These are phyloP conservation scores for Phenganax marumi DNA, from an alignment of 92 coral and sea anemone genomes.

Conservation along the genomic window DNA sequence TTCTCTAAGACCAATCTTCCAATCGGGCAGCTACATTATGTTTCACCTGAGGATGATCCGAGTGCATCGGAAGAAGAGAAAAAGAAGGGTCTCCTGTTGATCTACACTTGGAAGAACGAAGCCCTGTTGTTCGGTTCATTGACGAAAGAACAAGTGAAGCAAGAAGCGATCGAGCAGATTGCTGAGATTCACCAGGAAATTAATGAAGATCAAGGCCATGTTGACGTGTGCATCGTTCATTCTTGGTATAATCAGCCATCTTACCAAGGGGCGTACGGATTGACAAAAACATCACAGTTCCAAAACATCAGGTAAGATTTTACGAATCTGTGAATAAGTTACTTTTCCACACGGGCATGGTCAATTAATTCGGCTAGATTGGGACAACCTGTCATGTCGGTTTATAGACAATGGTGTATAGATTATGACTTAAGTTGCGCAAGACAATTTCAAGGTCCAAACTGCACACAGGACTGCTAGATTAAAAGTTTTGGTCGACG, in stretches of 20 bases:
- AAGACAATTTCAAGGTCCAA: too few species aligned
- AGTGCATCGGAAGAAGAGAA: background rate
- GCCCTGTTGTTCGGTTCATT: constrained; percentile 56
- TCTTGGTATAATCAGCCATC: constrained; percentile 59
- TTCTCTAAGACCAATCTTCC: constrained; percentile 62
- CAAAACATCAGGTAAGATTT: constrained; percentile 36
- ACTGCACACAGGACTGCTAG: too few species aligned
- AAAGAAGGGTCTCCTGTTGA: constrained; percentile 46
- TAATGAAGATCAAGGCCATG: constrained; percentile 12
- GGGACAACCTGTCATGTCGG: too few species aligned
- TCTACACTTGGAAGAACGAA: constrained; percentile 56
- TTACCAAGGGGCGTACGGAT: constrained; percentile 45
- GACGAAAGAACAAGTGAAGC: constrained; percentile 23
- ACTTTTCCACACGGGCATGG: background rate
- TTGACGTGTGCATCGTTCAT: constrained; percentile 48
- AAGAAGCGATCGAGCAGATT: constrained; percentile 51
- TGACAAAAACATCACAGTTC: constrained; percentile 50
- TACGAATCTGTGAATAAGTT: background rate
- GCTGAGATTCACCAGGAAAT: constrained; percentile 56
- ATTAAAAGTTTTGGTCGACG: too few species aligned
- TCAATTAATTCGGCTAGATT: background rate
- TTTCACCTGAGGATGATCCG: constrained; percentile 40
- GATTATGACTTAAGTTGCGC: too few species aligned
- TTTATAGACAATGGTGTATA: too few species aligned
- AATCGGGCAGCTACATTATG: constrained; percentile 60